Conservation (phyloP, 2,797 vertebrate genomes). For the Alauda arvensis region DNA sequence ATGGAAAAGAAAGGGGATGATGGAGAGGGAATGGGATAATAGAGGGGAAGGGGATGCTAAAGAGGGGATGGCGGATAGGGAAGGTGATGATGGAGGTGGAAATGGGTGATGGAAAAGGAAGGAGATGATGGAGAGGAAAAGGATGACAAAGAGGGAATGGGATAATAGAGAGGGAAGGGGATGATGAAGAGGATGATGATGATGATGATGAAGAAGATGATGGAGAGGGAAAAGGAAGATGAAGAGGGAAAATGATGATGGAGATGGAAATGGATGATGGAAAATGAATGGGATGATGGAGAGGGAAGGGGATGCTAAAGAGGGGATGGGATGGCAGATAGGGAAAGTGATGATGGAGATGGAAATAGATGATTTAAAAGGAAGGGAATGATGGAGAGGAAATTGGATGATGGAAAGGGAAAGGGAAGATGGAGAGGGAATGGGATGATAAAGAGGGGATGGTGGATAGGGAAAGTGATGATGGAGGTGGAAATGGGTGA, state of each 20-base stretch:
- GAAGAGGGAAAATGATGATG: too few relatives aligned
- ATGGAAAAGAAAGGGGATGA: neutral
- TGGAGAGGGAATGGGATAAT: too few relatives aligned
- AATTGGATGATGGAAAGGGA: neutral
- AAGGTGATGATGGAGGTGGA: fast-evolving
- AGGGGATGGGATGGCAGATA: neutral
- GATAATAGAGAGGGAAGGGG: fast-evolving
- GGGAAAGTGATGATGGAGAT: neutral
- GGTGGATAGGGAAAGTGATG: neutral
- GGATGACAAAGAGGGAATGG: too few relatives aligned
- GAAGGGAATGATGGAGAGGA: neutral
- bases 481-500: neutral
- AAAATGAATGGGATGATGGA: neutral
- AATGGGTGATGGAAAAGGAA: fast-evolving
- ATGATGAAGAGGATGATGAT: neutral
- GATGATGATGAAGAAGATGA: too few relatives aligned
- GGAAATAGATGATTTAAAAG: too few relatives aligned
- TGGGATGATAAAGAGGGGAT: neutral
- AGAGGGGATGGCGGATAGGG: neutral
- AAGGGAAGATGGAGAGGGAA: fast-evolving
- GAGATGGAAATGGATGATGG: neutral
- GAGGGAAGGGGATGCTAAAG: neutral
- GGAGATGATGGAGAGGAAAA: fast-evolving
- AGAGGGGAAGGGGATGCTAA: fast-evolving
- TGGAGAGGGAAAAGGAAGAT: neutral